Evolutionary conservation across 1,140 invertebrate genomes (phyloP).

Genomic region (Rhagoletis pomonella): DNA sequence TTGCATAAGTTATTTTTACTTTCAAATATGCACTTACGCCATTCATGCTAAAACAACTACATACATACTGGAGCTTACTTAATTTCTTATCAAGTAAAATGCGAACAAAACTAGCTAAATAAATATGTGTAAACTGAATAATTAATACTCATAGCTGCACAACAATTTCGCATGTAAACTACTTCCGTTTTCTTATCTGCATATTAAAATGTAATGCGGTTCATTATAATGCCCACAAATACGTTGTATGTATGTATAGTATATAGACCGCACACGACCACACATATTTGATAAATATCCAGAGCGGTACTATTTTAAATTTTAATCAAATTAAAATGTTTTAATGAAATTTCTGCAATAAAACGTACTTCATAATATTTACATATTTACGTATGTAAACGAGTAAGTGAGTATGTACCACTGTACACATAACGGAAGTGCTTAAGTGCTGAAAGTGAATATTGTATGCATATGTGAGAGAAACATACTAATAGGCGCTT

Average conservation of each 20-base stretch:
- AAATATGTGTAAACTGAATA: not conserved
- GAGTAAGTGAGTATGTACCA: not conserved
- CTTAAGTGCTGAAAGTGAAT: conserved; percentile 20
- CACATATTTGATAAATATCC: not conserved
- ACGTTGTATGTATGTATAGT: not conserved
- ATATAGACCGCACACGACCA: not conserved
- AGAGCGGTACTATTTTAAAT: not conserved
- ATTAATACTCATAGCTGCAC: not conserved
- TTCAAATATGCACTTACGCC: not conserved
- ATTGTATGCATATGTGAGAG: conserved; percentile 1
- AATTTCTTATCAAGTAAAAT: not conserved
- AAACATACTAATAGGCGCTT: not conserved
- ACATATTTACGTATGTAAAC: not conserved
- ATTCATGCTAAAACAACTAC: not conserved
- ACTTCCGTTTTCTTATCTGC: conserved; percentile 47
- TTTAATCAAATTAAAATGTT: conserved; percentile 37
- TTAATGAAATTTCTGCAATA: conserved; percentile 41
- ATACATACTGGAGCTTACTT: not conserved
- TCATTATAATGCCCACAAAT: conserved; percentile 14
- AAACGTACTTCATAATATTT: not conserved
- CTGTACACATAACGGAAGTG: conserved; percentile 8
- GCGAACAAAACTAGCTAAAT: not conserved
- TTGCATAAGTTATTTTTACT: not conserved
- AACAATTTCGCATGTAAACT: not conserved
- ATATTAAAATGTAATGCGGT: conserved; percentile 5